Conservation (phyloP, 2,113 vertebrate genomes). For the Dinomys branickii region DNA sequence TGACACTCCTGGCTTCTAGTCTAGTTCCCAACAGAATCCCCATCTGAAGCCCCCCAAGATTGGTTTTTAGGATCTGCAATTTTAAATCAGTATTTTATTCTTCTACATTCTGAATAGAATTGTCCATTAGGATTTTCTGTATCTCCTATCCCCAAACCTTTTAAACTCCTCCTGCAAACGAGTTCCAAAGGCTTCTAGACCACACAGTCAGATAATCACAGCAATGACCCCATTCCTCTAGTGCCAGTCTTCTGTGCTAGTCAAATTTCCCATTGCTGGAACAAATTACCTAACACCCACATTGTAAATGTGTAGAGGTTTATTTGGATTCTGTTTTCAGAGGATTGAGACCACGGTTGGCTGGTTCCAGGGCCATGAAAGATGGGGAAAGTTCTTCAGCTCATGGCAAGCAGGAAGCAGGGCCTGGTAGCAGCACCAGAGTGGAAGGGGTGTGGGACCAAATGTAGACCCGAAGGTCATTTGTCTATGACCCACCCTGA, state of each 20-base stretch:
- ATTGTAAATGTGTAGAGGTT: not conserved
- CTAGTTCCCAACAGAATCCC: not conserved
- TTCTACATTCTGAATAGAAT: not conserved
- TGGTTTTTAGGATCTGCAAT: not conserved
- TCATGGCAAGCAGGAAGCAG: not conserved
- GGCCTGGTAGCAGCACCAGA: not conserved
- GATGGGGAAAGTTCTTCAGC: not conserved
- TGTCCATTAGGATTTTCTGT: not conserved
- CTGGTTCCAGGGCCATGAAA: not conserved
- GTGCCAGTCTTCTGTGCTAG: not conserved
- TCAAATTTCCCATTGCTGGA: not conserved
- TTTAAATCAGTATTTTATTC: not conserved
- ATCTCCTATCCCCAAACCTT: not conserved
- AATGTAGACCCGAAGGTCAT: not conserved
- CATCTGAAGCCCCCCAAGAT: not conserved
- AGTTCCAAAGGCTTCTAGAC: not conserved
- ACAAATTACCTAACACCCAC: not conserved
- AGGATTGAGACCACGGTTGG: not conserved
- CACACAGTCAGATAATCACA: not conserved
- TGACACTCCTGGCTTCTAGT: not conserved
- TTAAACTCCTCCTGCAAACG: not conserved
- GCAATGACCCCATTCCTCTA: not conserved
- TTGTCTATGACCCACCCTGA: not conserved
- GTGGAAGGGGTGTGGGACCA: not conserved
- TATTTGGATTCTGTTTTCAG: not conserved